Percentiles rank a stretch among this genome's conserved stretches.
Conservation (phyloP, 2,113 vertebrate species). For the Fregata magnificens region DNA sequence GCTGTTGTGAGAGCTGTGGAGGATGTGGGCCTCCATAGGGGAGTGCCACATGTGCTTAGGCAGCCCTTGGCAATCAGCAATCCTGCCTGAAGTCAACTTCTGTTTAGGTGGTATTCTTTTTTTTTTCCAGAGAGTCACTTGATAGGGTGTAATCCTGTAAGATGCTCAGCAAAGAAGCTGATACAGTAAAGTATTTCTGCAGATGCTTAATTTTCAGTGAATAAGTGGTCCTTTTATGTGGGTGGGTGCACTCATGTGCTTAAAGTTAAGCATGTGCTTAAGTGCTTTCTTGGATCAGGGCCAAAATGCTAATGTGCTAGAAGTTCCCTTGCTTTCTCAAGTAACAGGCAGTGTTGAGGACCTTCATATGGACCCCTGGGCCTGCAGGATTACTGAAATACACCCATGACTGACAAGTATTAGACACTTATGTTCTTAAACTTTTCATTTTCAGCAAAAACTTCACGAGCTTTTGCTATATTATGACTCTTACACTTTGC, state of each 20-base stretch:
- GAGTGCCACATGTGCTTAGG: not conserved
- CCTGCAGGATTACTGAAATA: not conserved
- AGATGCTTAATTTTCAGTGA: constrained; percentile 57
- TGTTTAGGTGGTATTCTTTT: not conserved
- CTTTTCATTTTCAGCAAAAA: not conserved
- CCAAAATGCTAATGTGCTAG: constrained; percentile 28
- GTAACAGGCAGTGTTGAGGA: not conserved
- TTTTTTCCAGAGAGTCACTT: not conserved
- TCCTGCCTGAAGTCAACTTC: not conserved
- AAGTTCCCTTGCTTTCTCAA: constrained; percentile 34
- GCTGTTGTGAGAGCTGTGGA: constrained; percentile 5
- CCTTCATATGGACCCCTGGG: not conserved
- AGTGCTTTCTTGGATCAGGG: constrained; percentile 53
- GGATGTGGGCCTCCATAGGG: not conserved
- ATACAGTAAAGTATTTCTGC: constrained; percentile 51
- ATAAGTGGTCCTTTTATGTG: constrained; percentile 56
- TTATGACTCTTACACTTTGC: not conserved
- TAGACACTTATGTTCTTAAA: not conserved
- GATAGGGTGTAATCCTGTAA: constrained; percentile 33
- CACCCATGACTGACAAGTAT: not conserved
- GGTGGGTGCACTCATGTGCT: constrained; percentile 57
- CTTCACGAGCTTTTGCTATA: not conserved
- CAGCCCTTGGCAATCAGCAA: not conserved
- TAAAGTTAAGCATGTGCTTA: constrained; percentile 64
- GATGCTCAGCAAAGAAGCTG: constrained; percentile 22